Conservation (phyloP, 1,140 invertebrate genomes). For the Drosophila sulfurigaster region DNA sequence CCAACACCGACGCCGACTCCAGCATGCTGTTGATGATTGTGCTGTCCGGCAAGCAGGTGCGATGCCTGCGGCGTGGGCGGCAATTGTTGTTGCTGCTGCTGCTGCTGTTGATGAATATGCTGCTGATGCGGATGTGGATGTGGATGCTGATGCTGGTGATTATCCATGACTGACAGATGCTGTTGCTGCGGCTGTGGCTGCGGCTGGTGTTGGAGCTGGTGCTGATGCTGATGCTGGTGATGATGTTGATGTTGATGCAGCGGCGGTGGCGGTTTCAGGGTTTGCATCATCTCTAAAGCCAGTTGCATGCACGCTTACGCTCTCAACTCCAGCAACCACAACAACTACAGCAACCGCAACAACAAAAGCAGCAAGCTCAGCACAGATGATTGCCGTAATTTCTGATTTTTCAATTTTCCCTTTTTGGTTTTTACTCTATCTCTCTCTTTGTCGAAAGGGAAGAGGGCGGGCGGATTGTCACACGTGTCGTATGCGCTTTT, state of each 20-base stretch:
- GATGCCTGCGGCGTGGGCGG: slow-evolving; percentile 86
- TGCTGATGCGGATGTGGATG: slow-evolving; percentile 65
- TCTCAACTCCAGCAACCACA: slow-evolving; percentile 24
- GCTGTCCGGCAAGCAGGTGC: slow-evolving; percentile 72
- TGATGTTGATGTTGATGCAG: slow-evolving; percentile 77
- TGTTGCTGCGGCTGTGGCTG: slow-evolving; percentile 37
- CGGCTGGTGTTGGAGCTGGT: slow-evolving; percentile 31
- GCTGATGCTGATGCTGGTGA: slow-evolving; percentile 54
- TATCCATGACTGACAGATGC: slow-evolving; percentile 76
- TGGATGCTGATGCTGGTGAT: slow-evolving; percentile 65
- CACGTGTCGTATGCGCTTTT: slow-evolving; percentile 56
- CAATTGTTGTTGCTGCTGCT: slow-evolving; percentile 75
- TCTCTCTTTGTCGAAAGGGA: not conserved
- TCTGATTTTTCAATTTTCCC: not conserved
- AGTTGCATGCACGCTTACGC: slow-evolving; percentile 50
- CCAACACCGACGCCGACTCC: slow-evolving; percentile 14
- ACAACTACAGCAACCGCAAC: slow-evolving; percentile 3
- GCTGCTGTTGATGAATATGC: slow-evolving; percentile 69
- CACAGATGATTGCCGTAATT: slow-evolving; percentile 21
- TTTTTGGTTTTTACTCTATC: not conserved
- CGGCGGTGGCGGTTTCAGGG: slow-evolving; percentile 81
- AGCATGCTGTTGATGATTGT: slow-evolving; percentile 63
- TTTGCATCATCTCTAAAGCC: slow-evolving; percentile 84
- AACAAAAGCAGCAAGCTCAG: slow-evolving; percentile 6
- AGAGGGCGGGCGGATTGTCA: slow-evolving; percentile 31